Percentiles rank a stretch among this genome's conserved stretches.
These are phyloP conservation scores for Trichonephila clavipes DNA, from an alignment of 1,140 invertebrate species.

Conservation along the genomic window DNA sequence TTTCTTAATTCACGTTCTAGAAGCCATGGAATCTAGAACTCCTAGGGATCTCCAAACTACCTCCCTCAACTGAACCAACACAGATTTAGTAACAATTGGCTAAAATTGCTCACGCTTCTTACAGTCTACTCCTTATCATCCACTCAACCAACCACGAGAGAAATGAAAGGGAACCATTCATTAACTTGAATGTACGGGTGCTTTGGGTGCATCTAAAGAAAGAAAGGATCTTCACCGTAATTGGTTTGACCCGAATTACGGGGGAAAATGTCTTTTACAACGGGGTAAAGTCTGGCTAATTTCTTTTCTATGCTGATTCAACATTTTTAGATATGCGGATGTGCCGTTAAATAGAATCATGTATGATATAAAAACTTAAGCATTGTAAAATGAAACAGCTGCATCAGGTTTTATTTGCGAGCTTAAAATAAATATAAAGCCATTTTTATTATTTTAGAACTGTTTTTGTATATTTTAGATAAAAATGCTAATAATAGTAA, in stretches of 20 bases:
- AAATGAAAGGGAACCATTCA: slow-evolving; percentile 24
- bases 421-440: too few species aligned
- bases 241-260: slow-evolving; percentile 20
- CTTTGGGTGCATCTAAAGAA: slow-evolving; percentile 9
- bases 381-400: too few species aligned
- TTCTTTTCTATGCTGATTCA: not conserved
- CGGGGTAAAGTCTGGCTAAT: not conserved
- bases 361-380: too few species aligned
- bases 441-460: too few species aligned
- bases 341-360: too few species aligned
- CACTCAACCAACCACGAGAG: not conserved
- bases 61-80: not conserved
- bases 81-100: not conserved
- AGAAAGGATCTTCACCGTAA: not conserved
- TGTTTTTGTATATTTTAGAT: too few species aligned
- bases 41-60: not conserved
- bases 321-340: too few species aligned
- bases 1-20: too few species aligned
- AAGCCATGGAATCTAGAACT: too few species aligned
- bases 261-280: slow-evolving; percentile 8
- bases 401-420: too few species aligned
- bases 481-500: too few species aligned
- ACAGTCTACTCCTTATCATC: not conserved
- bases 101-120: slow-evolving; percentile 13
- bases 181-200: slow-evolving; percentile 12